Percentiles rank a stretch among this genome's conserved stretches.
These are phyloP conservation scores for Cynopterus sphinx DNA, from an alignment of 2,797 vertebrate genomes.

Conservation along the genomic window DNA sequence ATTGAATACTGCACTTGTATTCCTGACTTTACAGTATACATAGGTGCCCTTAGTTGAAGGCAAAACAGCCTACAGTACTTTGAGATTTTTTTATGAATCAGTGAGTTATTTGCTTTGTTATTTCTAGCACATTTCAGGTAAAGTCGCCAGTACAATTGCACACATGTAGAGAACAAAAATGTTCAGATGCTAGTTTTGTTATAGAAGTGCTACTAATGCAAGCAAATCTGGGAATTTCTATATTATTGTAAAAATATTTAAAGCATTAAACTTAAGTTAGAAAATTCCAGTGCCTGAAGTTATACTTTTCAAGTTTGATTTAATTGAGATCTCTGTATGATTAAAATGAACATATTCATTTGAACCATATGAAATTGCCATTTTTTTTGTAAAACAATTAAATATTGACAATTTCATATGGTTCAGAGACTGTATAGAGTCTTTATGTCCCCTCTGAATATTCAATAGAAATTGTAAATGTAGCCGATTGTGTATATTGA, in stretches of 20 bases:
- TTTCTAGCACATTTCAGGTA: constrained; percentile 5
- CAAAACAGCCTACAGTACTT: not conserved
- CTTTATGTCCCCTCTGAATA: not conserved
- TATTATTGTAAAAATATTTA: not conserved
- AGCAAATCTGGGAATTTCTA: not conserved
- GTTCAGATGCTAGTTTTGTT: not conserved
- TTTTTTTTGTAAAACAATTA: not conserved
- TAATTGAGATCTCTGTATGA: not conserved
- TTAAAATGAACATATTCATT: not conserved
- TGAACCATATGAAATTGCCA: constrained; percentile 12
- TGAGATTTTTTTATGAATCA: not conserved
- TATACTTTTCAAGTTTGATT: not conserved
- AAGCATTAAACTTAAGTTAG: not conserved
- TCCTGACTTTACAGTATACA: not conserved
- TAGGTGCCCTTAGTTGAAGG: not conserved
- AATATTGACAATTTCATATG: not conserved
- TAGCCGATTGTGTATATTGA: not conserved
- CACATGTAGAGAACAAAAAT: not conserved
- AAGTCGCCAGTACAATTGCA: not conserved
- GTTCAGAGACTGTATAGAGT: not conserved
- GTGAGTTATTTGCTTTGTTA: not conserved
- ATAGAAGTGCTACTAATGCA: not conserved
- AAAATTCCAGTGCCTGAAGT: not conserved
- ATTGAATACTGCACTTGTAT: not conserved
- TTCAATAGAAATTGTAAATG: not conserved